These are phyloP conservation scores for Selenia dentaria DNA, from an alignment of 2,888 invertebrate species.

Conservation along the genomic window DNA sequence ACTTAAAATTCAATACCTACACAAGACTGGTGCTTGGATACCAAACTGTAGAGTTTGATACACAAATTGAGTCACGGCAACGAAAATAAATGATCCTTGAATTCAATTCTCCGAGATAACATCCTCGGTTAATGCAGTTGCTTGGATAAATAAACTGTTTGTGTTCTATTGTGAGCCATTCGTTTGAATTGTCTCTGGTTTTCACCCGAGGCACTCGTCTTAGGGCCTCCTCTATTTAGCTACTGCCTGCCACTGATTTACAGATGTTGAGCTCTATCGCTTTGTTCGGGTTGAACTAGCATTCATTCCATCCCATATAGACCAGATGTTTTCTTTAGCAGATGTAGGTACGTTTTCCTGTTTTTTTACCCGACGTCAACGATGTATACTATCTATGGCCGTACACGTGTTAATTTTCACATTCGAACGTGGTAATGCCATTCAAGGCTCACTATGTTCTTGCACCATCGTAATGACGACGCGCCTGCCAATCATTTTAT, in stretches of 20 bases:
- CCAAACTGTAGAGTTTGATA: conserved; percentile 21
- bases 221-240: conserved; percentile 18
- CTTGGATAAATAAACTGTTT: conserved; percentile 21
- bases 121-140: conserved; percentile 22
- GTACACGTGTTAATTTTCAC: conserved; percentile 62
- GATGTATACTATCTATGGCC: conserved; percentile 7
- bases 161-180: conserved; percentile 12
- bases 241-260: conserved; percentile 17
- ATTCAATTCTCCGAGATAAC: conserved; percentile 32
- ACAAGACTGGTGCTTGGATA: conserved; percentile 15
- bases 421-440: conserved; percentile 51
- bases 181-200: conserved; percentile 25
- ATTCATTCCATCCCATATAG: conserved; percentile 9
- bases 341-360: conserved; percentile 24
- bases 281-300: conserved; percentile 12
- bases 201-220: conserved; percentile 27
- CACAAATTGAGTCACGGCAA: conserved; percentile 27
- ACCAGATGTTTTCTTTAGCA: conserved; percentile 21
- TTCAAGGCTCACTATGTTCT: conserved; percentile 47
- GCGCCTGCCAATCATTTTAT: conserved; percentile 8
- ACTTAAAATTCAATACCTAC: conserved; percentile 37
- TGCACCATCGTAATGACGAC: conserved; percentile 11
- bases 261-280: conserved; percentile 20
- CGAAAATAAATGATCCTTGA: conserved; percentile 41
- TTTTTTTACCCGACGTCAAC: conserved; percentile 40